Evolutionary conservation across 2,888 invertebrate species (phyloP).

Genomic region (Apamea epomidion): DNA sequence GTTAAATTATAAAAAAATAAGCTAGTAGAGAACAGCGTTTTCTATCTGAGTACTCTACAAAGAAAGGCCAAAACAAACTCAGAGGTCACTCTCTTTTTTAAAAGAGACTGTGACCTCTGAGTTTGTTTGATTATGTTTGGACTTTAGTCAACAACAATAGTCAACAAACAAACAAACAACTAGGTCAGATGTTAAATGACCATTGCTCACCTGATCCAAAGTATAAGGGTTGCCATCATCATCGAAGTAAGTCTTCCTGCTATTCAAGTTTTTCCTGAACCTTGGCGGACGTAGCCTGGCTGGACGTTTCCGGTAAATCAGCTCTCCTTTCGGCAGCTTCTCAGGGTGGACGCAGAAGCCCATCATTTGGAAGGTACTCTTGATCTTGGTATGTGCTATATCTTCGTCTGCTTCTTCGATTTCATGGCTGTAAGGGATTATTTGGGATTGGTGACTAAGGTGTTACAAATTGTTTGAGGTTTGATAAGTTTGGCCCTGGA

Average conservation of each 20-base stretch:
- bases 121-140: too few relatives aligned
- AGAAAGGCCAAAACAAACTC: not conserved
- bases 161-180: too few relatives aligned
- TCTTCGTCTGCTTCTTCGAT: slow-evolving; percentile 84
- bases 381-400: slow-evolving; percentile 89
- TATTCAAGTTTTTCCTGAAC: slow-evolving; percentile 78
- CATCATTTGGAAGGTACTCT: slow-evolving; percentile 92
- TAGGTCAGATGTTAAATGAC: not conserved
- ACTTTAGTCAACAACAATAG: too few relatives aligned
- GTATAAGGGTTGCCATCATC: slow-evolving; percentile 91
- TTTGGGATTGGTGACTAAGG: not conserved
- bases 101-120: too few relatives aligned
- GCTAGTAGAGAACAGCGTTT: not conserved
- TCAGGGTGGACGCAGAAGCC: slow-evolving; percentile 86
- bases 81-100: not conserved
- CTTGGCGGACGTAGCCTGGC: slow-evolving; percentile 89
- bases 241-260: slow-evolving; percentile 92
- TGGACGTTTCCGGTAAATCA: slow-evolving; percentile 92
- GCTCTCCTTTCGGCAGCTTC: slow-evolving; percentile 88
- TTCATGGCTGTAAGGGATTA: slow-evolving; percentile 87
- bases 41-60: not conserved
- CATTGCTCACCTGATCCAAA: slow-evolving; percentile 76
- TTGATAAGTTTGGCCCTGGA: not conserved
- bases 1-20: not conserved
- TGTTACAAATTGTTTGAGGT: not conserved